Evolutionary conservation across 2,113 vertebrate genomes (phyloP).

Genomic region (Chionomys nivalis): DNA sequence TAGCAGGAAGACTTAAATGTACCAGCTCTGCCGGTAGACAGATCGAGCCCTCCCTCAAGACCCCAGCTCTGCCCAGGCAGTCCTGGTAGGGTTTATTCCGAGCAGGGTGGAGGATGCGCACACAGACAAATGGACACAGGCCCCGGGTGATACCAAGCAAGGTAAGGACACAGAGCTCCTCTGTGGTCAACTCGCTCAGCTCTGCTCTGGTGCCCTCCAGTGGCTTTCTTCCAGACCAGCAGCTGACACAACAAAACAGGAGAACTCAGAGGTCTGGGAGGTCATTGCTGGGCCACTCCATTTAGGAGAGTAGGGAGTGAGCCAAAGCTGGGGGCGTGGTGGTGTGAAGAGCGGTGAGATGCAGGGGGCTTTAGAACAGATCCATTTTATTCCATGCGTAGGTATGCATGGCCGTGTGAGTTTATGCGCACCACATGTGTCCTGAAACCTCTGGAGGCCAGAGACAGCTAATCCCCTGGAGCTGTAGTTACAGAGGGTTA

Average conservation of each 20-base stretch:
- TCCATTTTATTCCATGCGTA: neutral
- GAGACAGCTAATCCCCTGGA: neutral
- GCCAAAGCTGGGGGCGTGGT: neutral
- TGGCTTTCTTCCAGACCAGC: conserved; percentile 34
- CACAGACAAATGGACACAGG: neutral
- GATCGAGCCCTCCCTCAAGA: neutral
- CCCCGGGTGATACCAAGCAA: rapidly evolving
- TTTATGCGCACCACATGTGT: neutral
- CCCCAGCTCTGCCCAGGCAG: neutral
- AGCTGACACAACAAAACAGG: conserved; percentile 49
- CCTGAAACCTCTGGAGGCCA: neutral
- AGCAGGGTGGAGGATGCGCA: too few relatives aligned
- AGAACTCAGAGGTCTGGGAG: neutral
- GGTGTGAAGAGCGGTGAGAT: neutral
- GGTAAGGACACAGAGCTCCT: neutral
- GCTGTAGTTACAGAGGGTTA: neutral
- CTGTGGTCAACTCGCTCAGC: neutral
- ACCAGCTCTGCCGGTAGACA: neutral
- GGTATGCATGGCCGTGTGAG: neutral
- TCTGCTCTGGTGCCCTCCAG: neutral
- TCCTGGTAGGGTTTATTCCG: rapidly evolving
- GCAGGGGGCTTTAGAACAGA: neutral
- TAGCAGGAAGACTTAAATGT: neutral
- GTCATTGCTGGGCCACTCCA: neutral
- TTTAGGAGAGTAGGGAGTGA: neutral